Conservation (phyloP, 53 echinoderm and acorn worm species). For the Echinometra lucunter region DNA sequence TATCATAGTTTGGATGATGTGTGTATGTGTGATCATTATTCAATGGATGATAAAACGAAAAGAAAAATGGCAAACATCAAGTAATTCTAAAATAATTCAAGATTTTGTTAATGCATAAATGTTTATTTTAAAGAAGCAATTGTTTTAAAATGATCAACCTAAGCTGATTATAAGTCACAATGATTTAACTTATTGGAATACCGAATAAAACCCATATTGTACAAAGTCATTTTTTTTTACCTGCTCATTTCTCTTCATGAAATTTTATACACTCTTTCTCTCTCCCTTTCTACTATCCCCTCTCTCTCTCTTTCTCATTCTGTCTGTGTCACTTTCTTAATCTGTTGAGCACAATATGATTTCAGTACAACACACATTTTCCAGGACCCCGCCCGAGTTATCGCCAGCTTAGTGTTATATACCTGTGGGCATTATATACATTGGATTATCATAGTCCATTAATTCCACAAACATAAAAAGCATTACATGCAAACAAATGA, state of each 20-base stretch:
- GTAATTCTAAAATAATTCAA: neutral
- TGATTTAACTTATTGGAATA: no score
- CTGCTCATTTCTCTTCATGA: neutral
- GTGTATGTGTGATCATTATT: neutral
- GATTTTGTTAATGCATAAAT: no score
- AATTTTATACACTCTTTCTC: neutral
- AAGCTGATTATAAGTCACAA: no score
- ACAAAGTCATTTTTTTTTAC: neutral
- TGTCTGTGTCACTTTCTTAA: no score
- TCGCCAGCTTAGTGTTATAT: no score
- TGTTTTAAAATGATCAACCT: no score
- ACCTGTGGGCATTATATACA: neutral
- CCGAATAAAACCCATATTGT: neutral
- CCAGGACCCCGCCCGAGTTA: no score
- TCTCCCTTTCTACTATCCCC: neutral
- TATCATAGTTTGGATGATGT: neutral
- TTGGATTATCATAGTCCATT: neutral
- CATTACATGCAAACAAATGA: neutral
- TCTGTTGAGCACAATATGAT: no score
- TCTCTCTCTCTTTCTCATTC: neutral
- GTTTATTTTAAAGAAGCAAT: no score
- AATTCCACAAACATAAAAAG: slow-evolving; percentile 6
- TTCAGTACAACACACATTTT: no score
- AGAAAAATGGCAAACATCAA: neutral
- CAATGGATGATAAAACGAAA: neutral